Evolutionary conservation across 2,797 vertebrate species (phyloP).

Genomic region (Takifugu ocellatus): DNA sequence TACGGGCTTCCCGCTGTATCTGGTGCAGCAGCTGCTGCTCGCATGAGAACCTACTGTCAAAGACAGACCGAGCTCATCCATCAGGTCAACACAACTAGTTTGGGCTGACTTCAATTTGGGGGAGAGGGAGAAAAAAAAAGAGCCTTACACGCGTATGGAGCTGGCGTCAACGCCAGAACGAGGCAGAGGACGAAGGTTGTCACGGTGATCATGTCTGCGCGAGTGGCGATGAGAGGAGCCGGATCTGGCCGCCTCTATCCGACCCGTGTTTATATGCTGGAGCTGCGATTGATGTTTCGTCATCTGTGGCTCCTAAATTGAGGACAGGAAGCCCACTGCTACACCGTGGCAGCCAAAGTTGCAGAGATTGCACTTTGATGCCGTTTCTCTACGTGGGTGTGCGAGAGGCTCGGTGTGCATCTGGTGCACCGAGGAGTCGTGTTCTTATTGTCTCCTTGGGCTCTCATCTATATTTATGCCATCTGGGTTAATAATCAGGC

Average conservation of each 20-base stretch:
- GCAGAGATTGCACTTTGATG: slow-evolving; percentile 36
- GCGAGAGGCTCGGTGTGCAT: slow-evolving; percentile 2
- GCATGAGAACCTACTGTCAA: slow-evolving; percentile 24
- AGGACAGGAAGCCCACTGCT: slow-evolving; percentile 62
- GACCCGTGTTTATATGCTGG: slow-evolving; percentile 30
- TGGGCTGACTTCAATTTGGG: neutral
- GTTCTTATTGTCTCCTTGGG: slow-evolving; percentile 16
- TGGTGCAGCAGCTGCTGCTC: slow-evolving; percentile 60
- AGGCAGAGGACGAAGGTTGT: slow-evolving; percentile 35
- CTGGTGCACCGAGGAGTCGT: slow-evolving; percentile 24
- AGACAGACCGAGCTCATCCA: slow-evolving; percentile 17
- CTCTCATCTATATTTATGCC: slow-evolving; percentile 29
- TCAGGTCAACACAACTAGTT: neutral
- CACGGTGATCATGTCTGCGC: slow-evolving; percentile 27
- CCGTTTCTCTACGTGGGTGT: slow-evolving; percentile 11
- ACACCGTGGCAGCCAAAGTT: slow-evolving; percentile 27
- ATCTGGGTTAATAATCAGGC: slow-evolving; percentile 26
- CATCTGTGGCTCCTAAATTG: slow-evolving; percentile 47
- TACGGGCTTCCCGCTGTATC: slow-evolving; percentile 50
- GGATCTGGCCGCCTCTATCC: neutral
- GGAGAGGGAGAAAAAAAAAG: neutral
- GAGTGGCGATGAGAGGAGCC: slow-evolving; percentile 51
- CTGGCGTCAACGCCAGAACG: slow-evolving; percentile 40
- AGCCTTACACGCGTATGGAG: slow-evolving; percentile 59
- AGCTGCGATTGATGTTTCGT: neutral